Evolutionary conservation across 2,797 vertebrate genomes (phyloP).

Genomic region (Anguilla pacifica): DNA sequence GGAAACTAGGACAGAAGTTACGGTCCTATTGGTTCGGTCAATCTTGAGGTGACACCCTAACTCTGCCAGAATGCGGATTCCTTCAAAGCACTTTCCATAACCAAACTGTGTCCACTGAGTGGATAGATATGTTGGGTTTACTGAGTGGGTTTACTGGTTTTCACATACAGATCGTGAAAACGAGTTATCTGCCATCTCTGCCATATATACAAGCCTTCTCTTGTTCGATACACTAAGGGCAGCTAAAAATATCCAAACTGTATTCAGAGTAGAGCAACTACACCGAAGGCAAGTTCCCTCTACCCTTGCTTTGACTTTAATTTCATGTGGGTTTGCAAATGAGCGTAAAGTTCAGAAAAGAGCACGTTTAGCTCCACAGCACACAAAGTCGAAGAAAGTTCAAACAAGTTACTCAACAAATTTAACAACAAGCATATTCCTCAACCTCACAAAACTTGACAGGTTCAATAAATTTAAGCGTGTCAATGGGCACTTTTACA

Average conservation of each 20-base stretch:
- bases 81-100: background rate
- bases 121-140: background rate
- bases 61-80: background rate
- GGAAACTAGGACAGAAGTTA: background rate
- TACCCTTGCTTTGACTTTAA: background rate
- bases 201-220: background rate
- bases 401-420: conserved; percentile 18
- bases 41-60: background rate
- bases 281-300: background rate
- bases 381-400: background rate
- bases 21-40: background rate
- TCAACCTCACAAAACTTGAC: background rate
- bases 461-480: background rate
- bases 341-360: background rate
- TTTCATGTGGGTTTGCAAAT: background rate
- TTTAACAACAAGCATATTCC: background rate
- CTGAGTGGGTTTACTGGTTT: background rate
- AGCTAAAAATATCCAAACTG: background rate
- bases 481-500: background rate
- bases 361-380: background rate
- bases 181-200: background rate
- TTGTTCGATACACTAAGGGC: background rate
- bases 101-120: background rate
- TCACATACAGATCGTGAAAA: background rate
- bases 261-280: background rate